Conservation (phyloP, 2,113 vertebrate genomes). For the Oryzias curvinotus region DNA sequence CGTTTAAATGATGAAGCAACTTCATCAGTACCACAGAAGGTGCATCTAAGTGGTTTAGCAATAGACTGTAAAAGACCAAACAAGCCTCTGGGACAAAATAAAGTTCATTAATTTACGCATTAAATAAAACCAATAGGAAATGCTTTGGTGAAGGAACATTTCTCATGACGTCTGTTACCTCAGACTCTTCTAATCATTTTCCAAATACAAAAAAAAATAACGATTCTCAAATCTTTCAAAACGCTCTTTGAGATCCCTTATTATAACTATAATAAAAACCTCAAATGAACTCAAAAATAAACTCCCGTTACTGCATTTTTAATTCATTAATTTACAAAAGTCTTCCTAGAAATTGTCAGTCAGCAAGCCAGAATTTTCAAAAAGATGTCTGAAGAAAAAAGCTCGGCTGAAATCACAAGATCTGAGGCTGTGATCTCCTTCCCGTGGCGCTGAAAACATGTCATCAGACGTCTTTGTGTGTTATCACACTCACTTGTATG, state of each 20-base stretch:
- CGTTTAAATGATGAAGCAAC: not conserved
- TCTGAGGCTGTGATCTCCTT: constrained; percentile 9
- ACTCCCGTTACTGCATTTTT: no score
- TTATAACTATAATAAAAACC: no score
- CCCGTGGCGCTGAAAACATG: constrained; percentile 1
- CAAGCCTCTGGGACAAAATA: not conserved
- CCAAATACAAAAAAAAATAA: no score
- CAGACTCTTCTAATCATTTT: no score
- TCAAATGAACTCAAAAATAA: no score
- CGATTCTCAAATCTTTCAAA: no score
- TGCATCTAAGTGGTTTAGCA: constrained; percentile 1
- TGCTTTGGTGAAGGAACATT: not conserved
- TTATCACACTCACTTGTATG: constrained; percentile 8
- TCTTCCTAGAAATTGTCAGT: not conserved
- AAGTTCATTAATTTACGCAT: constrained; percentile 12
- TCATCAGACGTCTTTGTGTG: constrained; percentile 1
- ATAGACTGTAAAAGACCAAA: constrained; percentile 1
- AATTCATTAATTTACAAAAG: no score
- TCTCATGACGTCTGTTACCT: not conserved
- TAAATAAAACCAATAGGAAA: constrained; percentile 5
- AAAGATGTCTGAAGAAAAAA: not conserved
- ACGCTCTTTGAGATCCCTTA: no score
- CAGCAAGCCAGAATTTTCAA: constrained; percentile 1
- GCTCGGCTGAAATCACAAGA: constrained; percentile 11
- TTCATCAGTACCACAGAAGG: not conserved